Percentiles rank a stretch among this genome's conserved stretches.
Conservation (phyloP, 2,888 invertebrate genomes). For the Catocala nupta region DNA sequence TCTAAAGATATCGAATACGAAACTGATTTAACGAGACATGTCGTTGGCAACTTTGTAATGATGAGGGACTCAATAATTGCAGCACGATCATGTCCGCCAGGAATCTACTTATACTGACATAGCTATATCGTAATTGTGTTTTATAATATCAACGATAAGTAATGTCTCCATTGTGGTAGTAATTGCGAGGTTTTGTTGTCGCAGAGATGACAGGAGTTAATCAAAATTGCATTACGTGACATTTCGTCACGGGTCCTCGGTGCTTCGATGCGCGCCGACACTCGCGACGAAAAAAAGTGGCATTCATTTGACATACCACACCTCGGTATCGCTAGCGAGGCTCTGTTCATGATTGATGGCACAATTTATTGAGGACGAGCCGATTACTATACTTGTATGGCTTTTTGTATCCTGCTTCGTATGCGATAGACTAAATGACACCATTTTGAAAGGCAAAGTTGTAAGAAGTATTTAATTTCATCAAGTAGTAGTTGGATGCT, state of each 20-base stretch:
- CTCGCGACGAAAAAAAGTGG: slow-evolving; percentile 63
- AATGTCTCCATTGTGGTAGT: slow-evolving; percentile 72
- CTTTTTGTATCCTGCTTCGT: slow-evolving; percentile 5
- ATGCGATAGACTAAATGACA: not conserved
- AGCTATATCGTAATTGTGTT: slow-evolving; percentile 36
- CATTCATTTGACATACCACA: slow-evolving; percentile 64
- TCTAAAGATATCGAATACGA: slow-evolving; percentile 19
- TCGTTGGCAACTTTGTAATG: slow-evolving; percentile 11
- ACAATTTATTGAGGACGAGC: slow-evolving; percentile 54
- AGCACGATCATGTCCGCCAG: slow-evolving; percentile 17
- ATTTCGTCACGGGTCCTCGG: slow-evolving; percentile 72
- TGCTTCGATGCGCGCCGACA: slow-evolving; percentile 39
- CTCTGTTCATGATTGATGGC: slow-evolving; percentile 72
- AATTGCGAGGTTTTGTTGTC: slow-evolving; percentile 65
- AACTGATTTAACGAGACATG: slow-evolving; percentile 4
- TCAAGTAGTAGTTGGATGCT: not conserved
- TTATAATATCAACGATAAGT: slow-evolving; percentile 58
- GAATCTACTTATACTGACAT: slow-evolving; percentile 23
- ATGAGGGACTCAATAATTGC: slow-evolving; percentile 8
- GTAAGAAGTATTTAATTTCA: not conserved
- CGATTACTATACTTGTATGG: slow-evolving; percentile 20
- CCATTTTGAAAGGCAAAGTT: not conserved
- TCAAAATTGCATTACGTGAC: slow-evolving; percentile 83
- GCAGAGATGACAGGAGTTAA: slow-evolving; percentile 64
- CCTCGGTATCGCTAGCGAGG: slow-evolving; percentile 56